phyloP scores from a whole-genome alignment of 2,113 vertebrate species.

The Herpailurus yagouaroundi region DNA sequence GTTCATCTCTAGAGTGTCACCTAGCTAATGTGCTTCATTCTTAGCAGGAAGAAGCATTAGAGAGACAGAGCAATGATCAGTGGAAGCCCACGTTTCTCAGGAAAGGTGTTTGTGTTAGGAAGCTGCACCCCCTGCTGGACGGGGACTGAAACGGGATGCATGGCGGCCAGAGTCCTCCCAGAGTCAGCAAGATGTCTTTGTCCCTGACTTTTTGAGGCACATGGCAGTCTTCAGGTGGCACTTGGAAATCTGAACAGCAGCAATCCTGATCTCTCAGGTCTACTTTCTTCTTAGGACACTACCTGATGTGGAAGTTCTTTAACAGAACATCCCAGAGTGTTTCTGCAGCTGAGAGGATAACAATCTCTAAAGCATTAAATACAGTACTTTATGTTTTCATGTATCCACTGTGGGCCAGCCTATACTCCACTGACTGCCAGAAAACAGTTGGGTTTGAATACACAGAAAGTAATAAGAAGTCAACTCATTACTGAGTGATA shows the following conservation, averaged over 20 bases:
- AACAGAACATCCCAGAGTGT: background rate
- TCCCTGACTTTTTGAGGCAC: no score
- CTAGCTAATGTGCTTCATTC: background rate
- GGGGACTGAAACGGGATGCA: no score
- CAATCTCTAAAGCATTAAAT: background rate
- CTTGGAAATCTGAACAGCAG: background rate
- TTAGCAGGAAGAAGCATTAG: background rate
- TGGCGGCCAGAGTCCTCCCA: no score
- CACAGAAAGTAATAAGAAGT: background rate
- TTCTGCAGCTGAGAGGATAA: background rate
- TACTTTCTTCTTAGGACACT: background rate
- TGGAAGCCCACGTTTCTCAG: no score
- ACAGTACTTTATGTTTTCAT: background rate
- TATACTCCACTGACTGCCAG: background rate
- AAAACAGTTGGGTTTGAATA: background rate
- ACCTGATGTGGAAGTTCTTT: background rate
- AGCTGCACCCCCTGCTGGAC: no score
- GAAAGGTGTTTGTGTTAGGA: no score
- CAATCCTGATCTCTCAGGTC: background rate
- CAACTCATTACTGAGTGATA: background rate
- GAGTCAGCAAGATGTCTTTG: background rate
- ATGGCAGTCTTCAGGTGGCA: background rate
- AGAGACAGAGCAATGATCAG: no score
- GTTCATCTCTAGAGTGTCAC: background rate
- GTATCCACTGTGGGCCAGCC: background rate